These are phyloP conservation scores for Drosophila neutralis DNA, from an alignment of 2,888 invertebrate genomes.

Conservation along the genomic window DNA sequence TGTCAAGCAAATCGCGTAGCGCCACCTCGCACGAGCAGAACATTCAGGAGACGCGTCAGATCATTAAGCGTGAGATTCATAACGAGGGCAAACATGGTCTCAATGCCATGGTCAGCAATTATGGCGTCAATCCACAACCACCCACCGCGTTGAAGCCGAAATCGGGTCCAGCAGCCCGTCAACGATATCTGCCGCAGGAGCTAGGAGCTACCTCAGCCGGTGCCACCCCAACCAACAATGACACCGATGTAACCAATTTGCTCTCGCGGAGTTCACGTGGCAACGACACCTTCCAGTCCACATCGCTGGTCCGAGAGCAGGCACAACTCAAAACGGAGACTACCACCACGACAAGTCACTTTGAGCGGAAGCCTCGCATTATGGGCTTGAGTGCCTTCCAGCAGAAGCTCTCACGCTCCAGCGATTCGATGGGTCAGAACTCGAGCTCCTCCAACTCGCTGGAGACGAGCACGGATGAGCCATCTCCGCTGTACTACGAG, in stretches of 20 bases:
- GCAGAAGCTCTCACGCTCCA: slow-evolving; percentile 86
- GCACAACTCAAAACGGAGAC: slow-evolving; percentile 49
- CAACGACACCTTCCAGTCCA: slow-evolving; percentile 82
- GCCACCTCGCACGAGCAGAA: slow-evolving; percentile 76
- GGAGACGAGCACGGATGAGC: slow-evolving; percentile 81
- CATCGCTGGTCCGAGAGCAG: slow-evolving; percentile 80
- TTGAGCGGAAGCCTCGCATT: slow-evolving; percentile 85
- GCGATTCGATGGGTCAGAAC: slow-evolving; percentile 79
- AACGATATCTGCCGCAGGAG: slow-evolving; percentile 87
- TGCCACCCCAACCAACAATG: slow-evolving; percentile 8
- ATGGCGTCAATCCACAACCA: slow-evolving; percentile 60
- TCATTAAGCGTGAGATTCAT: slow-evolving; percentile 85
- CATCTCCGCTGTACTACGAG: slow-evolving; percentile 68
- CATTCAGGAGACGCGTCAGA: slow-evolving; percentile 79
- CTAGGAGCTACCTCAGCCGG: slow-evolving; percentile 76
- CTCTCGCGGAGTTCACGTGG: slow-evolving; percentile 68
- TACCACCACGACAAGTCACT: slow-evolving; percentile 64
- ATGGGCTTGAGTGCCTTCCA: slow-evolving; percentile 86
- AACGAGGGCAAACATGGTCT: slow-evolving; percentile 86
- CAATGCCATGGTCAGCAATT: slow-evolving; percentile 78
- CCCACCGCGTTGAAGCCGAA: slow-evolving; percentile 78
- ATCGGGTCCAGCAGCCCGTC: slow-evolving; percentile 86
- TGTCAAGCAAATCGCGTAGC: slow-evolving; percentile 63
- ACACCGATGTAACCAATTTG: slow-evolving; percentile 52
- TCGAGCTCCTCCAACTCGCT: slow-evolving; percentile 72